Percentiles rank a stretch among this genome's conserved stretches.
Conservation (phyloP, 2,888 invertebrate species). For the Trisateles emortualis region DNA sequence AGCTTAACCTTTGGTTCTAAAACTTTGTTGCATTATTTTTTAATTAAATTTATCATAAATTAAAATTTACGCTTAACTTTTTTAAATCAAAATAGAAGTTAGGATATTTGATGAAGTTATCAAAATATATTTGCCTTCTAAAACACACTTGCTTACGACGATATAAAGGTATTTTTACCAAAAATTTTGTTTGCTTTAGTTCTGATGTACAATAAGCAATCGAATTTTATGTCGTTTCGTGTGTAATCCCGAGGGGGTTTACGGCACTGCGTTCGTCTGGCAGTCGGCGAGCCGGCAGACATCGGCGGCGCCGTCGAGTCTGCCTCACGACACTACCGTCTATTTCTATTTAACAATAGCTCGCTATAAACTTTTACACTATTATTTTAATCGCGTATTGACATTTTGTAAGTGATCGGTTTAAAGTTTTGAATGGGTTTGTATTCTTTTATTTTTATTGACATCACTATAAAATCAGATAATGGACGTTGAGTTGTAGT, state of each 20-base stretch:
- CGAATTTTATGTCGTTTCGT: constrained; percentile 55
- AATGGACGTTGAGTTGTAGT: background rate
- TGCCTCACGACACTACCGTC: constrained; percentile 63
- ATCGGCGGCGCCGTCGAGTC: constrained; percentile 70
- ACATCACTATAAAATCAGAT: background rate
- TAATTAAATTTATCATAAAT: no score
- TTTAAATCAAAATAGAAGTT: no score
- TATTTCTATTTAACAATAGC: constrained; percentile 59
- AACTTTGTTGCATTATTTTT: no score
- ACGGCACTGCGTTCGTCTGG: constrained; percentile 54
- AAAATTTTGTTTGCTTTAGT: constrained; percentile 17
- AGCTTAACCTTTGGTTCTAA: no score
- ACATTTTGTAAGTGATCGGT: constrained; percentile 22
- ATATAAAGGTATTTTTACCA: background rate
- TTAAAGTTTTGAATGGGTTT: constrained; percentile 3
- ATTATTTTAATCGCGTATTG: constrained; percentile 30
- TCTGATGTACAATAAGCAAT: constrained; percentile 45
- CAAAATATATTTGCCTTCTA: background rate
- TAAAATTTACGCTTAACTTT: no score
- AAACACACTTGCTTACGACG: background rate
- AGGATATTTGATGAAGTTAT: no score
- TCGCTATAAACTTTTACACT: constrained; percentile 34
- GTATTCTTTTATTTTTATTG: background rate
- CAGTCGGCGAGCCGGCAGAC: constrained; percentile 37
- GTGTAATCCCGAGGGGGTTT: constrained; percentile 54